Evolutionary conservation across 2,888 invertebrate genomes (phyloP).

Genomic region (Chymomyza amoena): DNA sequence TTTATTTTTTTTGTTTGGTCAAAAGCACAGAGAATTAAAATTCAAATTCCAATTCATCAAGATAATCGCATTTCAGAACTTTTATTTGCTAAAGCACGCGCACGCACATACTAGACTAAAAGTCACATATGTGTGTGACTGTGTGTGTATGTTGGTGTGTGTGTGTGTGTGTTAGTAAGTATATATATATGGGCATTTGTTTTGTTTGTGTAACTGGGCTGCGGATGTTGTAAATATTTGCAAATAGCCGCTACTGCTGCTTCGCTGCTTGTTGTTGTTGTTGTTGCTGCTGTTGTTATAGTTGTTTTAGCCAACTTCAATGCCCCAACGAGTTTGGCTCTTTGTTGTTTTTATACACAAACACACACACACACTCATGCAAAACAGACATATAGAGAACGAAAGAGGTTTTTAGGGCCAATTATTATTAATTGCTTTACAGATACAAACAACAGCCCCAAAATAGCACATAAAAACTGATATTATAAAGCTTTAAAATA

Average conservation of each 20-base stretch:
- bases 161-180: constrained; percentile 16
- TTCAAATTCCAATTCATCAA: constrained; percentile 77
- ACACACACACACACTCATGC: constrained; percentile 10
- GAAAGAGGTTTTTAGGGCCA: constrained; percentile 65
- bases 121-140: constrained; percentile 8
- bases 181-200: constrained; percentile 27
- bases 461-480: constrained; percentile 17
- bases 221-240: constrained; percentile 73
- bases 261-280: constrained; percentile 5
- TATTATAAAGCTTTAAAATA: constrained; percentile 2
- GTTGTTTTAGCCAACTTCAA: constrained; percentile 22
- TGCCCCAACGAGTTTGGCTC: constrained; percentile 1
- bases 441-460: constrained; percentile 53
- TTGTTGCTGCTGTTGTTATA: constrained; percentile 10
- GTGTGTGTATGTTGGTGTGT: constrained; percentile 17
- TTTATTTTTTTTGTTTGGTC: constrained; percentile 23
- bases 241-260: constrained; percentile 55
- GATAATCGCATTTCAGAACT: constrained; percentile 77
- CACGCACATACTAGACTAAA: constrained; percentile 17
- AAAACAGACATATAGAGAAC: constrained; percentile 1
- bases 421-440: constrained; percentile 76
- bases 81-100: constrained; percentile 64
- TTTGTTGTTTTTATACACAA: constrained; percentile 26
- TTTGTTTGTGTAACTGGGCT: constrained; percentile 48
- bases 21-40: constrained; percentile 69